Conservation (phyloP, 2,797 vertebrate species). For the Rousettus madagascariensis region DNA sequence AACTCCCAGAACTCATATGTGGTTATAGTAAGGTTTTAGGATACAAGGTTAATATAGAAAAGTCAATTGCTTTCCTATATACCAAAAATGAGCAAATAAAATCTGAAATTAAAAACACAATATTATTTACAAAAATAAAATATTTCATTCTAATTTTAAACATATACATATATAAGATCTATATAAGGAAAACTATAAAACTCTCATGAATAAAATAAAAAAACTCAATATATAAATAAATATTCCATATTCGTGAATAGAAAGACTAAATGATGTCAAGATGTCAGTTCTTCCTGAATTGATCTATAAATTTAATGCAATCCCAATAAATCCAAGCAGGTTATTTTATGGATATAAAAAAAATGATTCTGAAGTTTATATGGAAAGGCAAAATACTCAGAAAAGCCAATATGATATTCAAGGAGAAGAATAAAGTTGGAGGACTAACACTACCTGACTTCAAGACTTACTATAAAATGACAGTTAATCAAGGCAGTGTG, state of each 20-base stretch:
- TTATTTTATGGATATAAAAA: background rate
- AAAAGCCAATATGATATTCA: background rate
- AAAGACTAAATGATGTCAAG: background rate
- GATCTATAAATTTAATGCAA: background rate
- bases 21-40: background rate
- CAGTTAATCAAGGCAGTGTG: background rate
- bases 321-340: background rate
- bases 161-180: background rate
- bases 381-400: background rate
- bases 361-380: background rate
- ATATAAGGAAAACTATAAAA: background rate
- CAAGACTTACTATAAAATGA: background rate
- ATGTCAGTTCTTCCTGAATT: background rate
- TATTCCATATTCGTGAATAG: background rate
- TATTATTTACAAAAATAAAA: background rate
- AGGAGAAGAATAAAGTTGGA: background rate
- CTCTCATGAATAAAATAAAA: background rate
- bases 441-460: background rate
- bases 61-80: background rate
- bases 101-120: background rate
- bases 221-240: background rate
- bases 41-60: background rate
- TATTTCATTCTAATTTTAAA: background rate
- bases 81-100: background rate
- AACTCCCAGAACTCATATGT: background rate